These are phyloP conservation scores for Mergus octosetaceus DNA, from an alignment of 2,797 vertebrate species.

Conservation along the genomic window DNA sequence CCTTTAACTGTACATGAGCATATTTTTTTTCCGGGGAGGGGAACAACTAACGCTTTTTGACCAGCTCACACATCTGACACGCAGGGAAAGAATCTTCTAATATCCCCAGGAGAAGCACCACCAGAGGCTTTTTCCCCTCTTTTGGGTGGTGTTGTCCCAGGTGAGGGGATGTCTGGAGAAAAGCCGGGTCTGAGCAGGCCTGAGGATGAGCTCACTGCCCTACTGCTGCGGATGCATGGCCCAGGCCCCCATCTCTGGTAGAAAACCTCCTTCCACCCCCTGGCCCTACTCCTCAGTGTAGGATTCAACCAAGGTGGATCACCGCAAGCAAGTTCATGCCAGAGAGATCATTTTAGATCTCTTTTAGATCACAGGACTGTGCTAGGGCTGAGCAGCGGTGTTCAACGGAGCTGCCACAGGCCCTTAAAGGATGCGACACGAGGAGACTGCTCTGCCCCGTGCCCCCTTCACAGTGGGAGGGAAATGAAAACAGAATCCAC, in stretches of 20 bases:
- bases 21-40: too few species aligned
- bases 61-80: neutral
- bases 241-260: neutral
- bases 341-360: neutral
- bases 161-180: neutral
- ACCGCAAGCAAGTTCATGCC: neutral
- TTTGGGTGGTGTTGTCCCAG: neutral
- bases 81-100: neutral
- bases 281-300: neutral
- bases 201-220: fast-evolving
- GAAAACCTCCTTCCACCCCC: neutral
- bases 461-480: neutral
- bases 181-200: neutral
- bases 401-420: neutral
- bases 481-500: neutral
- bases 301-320: neutral
- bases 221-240: neutral
- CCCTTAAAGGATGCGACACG: fast-evolving
- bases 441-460: neutral
- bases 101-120: neutral
- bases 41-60: neutral
- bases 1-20: neutral
- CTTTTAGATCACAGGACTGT: too few species aligned
- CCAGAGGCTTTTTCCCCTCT: neutral
- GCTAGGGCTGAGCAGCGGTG: too few species aligned